Evolutionary conservation across 2,797 vertebrate species (phyloP).

Genomic region (Smutsia gigantea): DNA sequence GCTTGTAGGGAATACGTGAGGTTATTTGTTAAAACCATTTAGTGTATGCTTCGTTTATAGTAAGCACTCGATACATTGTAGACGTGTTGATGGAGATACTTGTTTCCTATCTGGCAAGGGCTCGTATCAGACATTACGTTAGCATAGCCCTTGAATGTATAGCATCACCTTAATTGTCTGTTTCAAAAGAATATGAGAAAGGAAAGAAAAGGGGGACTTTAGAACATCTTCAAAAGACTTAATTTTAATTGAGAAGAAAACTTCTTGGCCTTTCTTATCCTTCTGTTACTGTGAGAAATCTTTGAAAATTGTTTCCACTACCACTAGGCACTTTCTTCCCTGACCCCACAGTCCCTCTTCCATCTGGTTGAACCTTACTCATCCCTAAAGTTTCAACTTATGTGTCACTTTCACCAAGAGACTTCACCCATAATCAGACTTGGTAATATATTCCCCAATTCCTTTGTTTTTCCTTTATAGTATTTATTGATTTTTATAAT

Average conservation of each 20-base stretch:
- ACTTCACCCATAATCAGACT: background rate
- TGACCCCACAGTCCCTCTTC: background rate
- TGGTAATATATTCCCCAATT: background rate
- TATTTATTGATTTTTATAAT: background rate
- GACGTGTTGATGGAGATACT: background rate
- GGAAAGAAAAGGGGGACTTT: background rate
- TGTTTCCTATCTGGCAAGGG: background rate
- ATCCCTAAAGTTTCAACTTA: background rate
- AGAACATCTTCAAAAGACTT: background rate
- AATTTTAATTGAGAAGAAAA: background rate
- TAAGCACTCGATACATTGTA: background rate
- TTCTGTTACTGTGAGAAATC: background rate
- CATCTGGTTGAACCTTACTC: background rate
- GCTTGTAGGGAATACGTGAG: background rate
- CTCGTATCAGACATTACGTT: background rate
- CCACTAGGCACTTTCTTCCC: background rate
- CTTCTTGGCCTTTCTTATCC: background rate
- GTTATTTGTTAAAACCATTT: background rate
- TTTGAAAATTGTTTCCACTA: background rate
- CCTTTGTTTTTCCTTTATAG: background rate
- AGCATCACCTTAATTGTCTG: background rate
- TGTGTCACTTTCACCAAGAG: background rate
- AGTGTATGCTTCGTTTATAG: background rate
- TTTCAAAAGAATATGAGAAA: slow-evolving; percentile 4
- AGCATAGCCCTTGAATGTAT: background rate